Percentiles rank a stretch among this genome's conserved stretches.
phyloP scores from a whole-genome alignment of 2,797 vertebrate species.

The Enteromius mattozi region DNA sequence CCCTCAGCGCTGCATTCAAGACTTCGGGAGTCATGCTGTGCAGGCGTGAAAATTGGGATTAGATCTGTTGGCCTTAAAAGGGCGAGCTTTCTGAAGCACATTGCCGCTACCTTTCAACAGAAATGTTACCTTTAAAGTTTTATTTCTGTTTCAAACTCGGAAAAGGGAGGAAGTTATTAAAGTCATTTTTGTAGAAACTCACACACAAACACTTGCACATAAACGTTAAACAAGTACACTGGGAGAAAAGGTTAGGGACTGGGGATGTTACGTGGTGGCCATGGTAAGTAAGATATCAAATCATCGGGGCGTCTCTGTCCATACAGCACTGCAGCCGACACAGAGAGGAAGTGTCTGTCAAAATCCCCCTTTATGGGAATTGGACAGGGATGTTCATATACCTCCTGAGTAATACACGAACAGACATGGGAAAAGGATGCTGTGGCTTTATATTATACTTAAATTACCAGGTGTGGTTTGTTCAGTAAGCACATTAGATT shows the following conservation, averaged over 20 bases:
- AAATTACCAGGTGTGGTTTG: neutral
- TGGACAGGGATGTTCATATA: neutral
- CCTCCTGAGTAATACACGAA: neutral
- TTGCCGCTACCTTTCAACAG: constrained; percentile 38
- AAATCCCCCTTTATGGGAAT: neutral
- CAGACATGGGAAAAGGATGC: neutral
- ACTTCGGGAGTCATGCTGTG: constrained; percentile 32
- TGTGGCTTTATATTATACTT: neutral
- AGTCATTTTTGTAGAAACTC: constrained; percentile 23
- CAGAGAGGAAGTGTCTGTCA: neutral
- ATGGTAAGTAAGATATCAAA: neutral
- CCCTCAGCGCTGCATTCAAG: constrained; percentile 43
- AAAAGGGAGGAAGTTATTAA: constrained; percentile 18
- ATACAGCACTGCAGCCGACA: neutral
- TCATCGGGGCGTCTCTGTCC: neutral
- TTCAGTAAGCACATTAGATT: neutral
- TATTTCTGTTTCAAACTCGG: constrained; percentile 44
- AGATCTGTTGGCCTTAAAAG: constrained; percentile 54
- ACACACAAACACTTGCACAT: constrained; percentile 11
- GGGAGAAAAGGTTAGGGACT: constrained; percentile 18
- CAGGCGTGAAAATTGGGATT: constrained; percentile 50
- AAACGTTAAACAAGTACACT: neutral
- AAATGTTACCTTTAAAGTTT: constrained; percentile 53
- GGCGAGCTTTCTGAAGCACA: constrained; percentile 45
- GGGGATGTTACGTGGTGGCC: neutral